Conservation (phyloP, 2,888 invertebrate species). For the Anticlea derivata region DNA sequence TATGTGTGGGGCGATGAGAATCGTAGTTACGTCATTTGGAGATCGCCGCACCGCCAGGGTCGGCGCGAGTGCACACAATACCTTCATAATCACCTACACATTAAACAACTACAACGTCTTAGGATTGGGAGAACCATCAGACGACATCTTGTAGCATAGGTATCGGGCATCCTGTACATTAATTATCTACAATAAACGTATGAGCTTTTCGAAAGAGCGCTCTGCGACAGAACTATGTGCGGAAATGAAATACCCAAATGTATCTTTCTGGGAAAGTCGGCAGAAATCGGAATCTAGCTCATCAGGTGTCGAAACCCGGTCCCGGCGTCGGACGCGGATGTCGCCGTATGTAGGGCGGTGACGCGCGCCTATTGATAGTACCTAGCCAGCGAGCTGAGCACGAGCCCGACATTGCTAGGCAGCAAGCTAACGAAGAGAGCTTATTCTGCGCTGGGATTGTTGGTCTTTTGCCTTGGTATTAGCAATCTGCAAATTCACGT, state of each 20-base stretch:
- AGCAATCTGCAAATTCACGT: constrained; percentile 3
- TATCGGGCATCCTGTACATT: no score
- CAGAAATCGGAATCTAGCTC: constrained; percentile 65
- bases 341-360: constrained; percentile 69
- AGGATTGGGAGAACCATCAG: neutral
- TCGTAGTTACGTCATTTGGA: constrained; percentile 49
- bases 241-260: neutral
- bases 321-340: constrained; percentile 45
- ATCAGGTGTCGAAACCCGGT: constrained; percentile 67
- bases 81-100: neutral
- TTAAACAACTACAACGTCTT: neutral
- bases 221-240: neutral
- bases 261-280: constrained; percentile 9
- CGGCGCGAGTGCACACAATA: constrained; percentile 54
- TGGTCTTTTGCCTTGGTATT: no score
- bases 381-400: constrained; percentile 17
- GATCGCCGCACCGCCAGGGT: constrained; percentile 35
- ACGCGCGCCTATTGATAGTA: constrained; percentile 73
- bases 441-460: no score
- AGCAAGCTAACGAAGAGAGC: no score
- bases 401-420: constrained; percentile 15
- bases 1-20: constrained; percentile 50
- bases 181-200: no score
- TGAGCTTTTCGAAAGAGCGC: neutral
- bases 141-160: no score